Percentiles rank a stretch among this genome's conserved stretches.
These are phyloP conservation scores for Thysanoteuthis rhombus DNA, from an alignment of 2,888 invertebrate species.

Conservation along the genomic window DNA sequence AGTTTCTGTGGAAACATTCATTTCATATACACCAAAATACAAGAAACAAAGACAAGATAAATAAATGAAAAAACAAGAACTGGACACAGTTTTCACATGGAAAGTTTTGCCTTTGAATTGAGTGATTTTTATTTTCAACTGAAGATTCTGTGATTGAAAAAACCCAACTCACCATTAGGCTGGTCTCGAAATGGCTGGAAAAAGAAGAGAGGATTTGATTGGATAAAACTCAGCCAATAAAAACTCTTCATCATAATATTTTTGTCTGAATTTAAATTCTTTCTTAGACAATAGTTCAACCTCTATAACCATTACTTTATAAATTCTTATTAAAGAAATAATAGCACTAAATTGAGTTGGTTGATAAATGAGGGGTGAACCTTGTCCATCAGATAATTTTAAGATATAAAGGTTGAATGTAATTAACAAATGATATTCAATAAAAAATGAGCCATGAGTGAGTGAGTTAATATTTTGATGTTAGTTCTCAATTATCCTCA, in stretches of 20 bases:
- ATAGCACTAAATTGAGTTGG: too few relatives aligned
- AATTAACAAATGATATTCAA: too few relatives aligned
- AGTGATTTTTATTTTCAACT: neutral
- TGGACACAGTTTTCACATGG: neutral
- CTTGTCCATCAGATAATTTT: too few relatives aligned
- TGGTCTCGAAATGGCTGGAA: neutral
- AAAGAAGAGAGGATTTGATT: neutral
- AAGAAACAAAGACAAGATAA: too few relatives aligned
- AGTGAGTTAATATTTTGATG: too few relatives aligned
- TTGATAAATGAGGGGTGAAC: too few relatives aligned
- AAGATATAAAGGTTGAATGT: too few relatives aligned
- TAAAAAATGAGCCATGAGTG: too few relatives aligned
- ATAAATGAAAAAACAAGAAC: too few relatives aligned
- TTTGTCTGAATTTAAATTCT: neutral
- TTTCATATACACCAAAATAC: too few relatives aligned
- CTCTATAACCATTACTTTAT: neutral
- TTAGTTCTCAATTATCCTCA: too few relatives aligned
- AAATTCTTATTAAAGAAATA: neutral
- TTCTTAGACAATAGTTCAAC: neutral
- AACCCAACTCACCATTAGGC: neutral
- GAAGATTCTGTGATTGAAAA: neutral
- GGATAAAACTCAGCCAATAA: neutral
- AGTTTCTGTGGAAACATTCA: too few relatives aligned
- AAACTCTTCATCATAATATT: neutral
- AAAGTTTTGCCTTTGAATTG: neutral